Evolutionary conservation across 2,113 vertebrate species (phyloP).

Genomic region (Sorex araneus): DNA sequence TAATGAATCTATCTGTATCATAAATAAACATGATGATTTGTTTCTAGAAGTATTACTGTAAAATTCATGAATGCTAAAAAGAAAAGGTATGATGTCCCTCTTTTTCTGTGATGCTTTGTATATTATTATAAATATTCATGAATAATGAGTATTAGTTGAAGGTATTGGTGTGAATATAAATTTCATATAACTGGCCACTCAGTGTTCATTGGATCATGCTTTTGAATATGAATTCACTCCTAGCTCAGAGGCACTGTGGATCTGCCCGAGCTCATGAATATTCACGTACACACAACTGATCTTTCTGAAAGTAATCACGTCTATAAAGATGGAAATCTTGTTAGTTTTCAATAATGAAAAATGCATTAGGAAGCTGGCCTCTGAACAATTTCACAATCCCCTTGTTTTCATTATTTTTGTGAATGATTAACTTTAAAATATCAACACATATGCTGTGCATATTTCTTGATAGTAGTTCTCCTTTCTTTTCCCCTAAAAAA

Average conservation of each 20-base stretch:
- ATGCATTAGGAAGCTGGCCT: conserved; percentile 52
- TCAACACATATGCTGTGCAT: not conserved
- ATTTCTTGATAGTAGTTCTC: not conserved
- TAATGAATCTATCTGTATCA: conserved; percentile 67
- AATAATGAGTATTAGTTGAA: conserved; percentile 57
- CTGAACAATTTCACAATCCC: conserved; percentile 50
- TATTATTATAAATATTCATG: conserved; percentile 67
- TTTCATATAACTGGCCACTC: conserved; percentile 75
- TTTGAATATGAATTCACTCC: conserved; percentile 82
- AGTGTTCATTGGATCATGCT: conserved; percentile 80
- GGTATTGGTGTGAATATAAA: conserved; percentile 71
- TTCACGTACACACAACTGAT: conserved; percentile 78
- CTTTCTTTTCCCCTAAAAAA: not conserved
- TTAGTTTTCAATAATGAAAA: conserved; percentile 76
- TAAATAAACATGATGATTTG: conserved; percentile 78
- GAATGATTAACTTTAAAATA: conserved; percentile 52
- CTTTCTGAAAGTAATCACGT: conserved; percentile 77
- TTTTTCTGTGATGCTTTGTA: conserved; percentile 48
- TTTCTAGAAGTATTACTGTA: conserved; percentile 59
- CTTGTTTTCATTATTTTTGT: conserved; percentile 63
- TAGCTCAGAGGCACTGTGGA: conserved; percentile 59
- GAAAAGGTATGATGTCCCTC: not conserved
- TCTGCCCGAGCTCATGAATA: conserved; percentile 82
- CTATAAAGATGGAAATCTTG: conserved; percentile 81
- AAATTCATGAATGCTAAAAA: conserved; percentile 54